phyloP scores from a whole-genome alignment of 2,113 vertebrate species.

The Panthera uncia region DNA sequence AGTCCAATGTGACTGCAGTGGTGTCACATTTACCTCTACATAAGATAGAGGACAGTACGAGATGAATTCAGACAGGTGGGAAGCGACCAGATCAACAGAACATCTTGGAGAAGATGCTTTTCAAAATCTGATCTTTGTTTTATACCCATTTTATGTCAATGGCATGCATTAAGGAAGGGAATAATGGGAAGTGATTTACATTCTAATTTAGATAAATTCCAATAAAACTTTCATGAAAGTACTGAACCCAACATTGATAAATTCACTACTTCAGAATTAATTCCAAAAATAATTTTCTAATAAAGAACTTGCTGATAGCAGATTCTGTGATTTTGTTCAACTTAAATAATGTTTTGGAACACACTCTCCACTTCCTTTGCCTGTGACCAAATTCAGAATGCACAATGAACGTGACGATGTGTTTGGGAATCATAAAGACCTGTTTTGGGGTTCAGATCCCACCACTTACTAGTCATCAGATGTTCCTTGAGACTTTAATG shows the following conservation, averaged over 20 bases:
- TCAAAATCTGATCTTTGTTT: neutral
- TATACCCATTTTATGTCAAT: neutral
- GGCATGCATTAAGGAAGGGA: neutral
- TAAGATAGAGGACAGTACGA: neutral
- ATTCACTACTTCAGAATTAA: neutral
- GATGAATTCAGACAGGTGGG: neutral
- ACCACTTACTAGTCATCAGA: neutral
- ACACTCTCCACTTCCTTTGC: neutral
- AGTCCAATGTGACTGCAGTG: neutral
- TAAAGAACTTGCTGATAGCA: neutral
- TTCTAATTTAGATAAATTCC: neutral
- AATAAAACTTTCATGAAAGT: neutral
- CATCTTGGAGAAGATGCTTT: neutral
- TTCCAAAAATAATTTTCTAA: neutral
- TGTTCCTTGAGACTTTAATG: neutral
- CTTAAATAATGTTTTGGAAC: neutral
- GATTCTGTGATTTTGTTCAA: neutral
- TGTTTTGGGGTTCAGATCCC: neutral
- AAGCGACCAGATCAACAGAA: fast-evolving
- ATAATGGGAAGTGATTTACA: neutral
- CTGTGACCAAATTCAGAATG: neutral
- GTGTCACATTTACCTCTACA: fast-evolving
- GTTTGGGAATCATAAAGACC: neutral
- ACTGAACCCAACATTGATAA: neutral
- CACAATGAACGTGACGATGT: neutral